phyloP scores from a whole-genome alignment of 2,113 vertebrate genomes.

The Okapia johnstoni region DNA sequence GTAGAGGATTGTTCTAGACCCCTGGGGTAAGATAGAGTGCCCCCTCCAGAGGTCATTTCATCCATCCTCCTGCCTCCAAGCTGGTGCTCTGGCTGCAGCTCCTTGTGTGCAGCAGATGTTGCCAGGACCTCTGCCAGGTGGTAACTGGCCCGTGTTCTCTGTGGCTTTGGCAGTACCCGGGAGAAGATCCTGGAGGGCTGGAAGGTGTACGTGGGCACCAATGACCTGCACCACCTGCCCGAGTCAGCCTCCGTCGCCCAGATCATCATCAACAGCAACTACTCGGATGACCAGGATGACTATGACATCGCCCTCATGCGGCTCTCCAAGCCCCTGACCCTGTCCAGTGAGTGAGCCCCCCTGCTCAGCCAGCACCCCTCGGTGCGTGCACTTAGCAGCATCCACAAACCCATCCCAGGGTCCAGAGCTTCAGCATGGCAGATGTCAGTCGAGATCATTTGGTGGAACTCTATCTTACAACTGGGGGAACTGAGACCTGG shows the following conservation, averaged over 20 bases:
- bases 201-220: slow-evolving; percentile 84
- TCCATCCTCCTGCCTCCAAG: background rate
- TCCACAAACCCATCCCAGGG: background rate
- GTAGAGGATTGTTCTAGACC: background rate
- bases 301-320: slow-evolving; percentile 89
- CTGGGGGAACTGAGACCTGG: background rate
- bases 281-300: slow-evolving; percentile 82
- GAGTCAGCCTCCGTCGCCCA: slow-evolving; percentile 76
- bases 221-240: slow-evolving; percentile 76
- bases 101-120: background rate
- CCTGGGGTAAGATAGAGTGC: background rate
- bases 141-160: accelerated
- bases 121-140: accelerated
- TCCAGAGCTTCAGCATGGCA: background rate
- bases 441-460: background rate
- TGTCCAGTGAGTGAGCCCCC: slow-evolving; percentile 77
- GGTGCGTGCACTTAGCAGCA: accelerated
- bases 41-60: background rate
- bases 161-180: slow-evolving; percentile 59
- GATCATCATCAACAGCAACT: slow-evolving; percentile 88
- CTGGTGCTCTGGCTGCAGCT: background rate
- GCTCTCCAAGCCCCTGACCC: slow-evolving; percentile 79
- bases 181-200: slow-evolving; percentile 75
- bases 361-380: accelerated
- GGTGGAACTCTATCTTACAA: background rate